A percentile compares a stretch with the other conserved stretches of the same genome.
Evolutionary conservation across 2,113 vertebrate species (phyloP).

Genomic region (Cochlearius cochlearius): DNA sequence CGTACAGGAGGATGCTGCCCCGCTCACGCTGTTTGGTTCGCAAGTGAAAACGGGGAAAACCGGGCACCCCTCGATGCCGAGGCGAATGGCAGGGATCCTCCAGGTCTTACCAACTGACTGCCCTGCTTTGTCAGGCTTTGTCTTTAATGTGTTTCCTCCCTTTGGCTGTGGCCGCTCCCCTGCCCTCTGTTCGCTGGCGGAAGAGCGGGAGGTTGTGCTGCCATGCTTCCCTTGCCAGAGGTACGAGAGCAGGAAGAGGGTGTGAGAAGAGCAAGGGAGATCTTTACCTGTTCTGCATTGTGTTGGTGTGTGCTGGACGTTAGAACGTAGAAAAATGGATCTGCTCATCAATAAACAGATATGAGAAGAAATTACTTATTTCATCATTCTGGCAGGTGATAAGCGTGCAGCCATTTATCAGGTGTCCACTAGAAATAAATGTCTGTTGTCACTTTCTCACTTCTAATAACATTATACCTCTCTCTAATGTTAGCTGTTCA

Average conservation of each 20-base stretch:
- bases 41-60: neutral
- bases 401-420: constrained; percentile 41
- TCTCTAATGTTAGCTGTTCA: constrained; percentile 7
- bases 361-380: constrained; percentile 5
- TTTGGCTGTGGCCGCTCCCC: neutral
- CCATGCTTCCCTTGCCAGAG: neutral
- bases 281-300: neutral
- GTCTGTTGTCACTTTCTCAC: constrained; percentile 11
- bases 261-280: neutral
- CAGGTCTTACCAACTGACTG: neutral
- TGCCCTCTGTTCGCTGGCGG: neutral
- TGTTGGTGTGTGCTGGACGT: neutral
- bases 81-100: neutral
- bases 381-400: constrained; percentile 11
- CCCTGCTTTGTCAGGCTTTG: neutral
- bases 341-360: neutral
- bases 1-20: neutral
- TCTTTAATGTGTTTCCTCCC: neutral
- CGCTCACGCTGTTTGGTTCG: neutral
- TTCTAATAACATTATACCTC: constrained; percentile 10
- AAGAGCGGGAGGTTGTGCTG: neutral
- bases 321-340: neutral
- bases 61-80: neutral
- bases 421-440: neutral
- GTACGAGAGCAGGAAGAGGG: neutral